Conservation (phyloP, 2,113 vertebrate genomes). For the Austrofundulus limnaeus region DNA sequence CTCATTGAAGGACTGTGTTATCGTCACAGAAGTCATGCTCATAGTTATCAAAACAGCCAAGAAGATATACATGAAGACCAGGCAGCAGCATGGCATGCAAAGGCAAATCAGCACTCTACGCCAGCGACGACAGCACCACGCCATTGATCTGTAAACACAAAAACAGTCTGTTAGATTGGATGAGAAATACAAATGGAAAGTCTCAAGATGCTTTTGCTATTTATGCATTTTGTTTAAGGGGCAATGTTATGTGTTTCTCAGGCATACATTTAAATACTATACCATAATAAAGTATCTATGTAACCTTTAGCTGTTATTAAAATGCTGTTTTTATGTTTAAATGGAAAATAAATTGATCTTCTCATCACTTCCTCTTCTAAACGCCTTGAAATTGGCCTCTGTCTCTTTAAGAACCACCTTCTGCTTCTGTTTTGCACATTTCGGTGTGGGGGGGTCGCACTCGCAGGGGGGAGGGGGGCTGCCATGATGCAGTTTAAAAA, state of each 20-base stretch:
- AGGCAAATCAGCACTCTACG: slow-evolving; percentile 44
- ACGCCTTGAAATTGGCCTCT: no score
- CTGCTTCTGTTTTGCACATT: no score
- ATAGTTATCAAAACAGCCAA: neutral
- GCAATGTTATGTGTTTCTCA: neutral
- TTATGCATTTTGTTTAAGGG: neutral
- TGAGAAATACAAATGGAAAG: neutral
- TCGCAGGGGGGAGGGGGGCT: no score
- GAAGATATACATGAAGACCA: slow-evolving; percentile 51
- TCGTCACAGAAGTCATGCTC: neutral
- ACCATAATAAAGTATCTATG: no score
- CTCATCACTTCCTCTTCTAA: no score
- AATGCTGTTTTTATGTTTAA: no score
- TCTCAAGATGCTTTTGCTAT: neutral
- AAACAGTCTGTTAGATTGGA: neutral
- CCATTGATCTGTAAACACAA: slow-evolving; percentile 60
- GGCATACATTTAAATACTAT: no score
- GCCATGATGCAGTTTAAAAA: no score
- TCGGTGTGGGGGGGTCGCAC: no score
- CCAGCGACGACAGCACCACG: slow-evolving; percentile 16
- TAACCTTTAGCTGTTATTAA: neutral
- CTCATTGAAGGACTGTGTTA: no score
- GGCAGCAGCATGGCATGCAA: slow-evolving; percentile 51
- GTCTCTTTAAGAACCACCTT: no score
- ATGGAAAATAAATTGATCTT: no score